Evolutionary conservation across 2,888 invertebrate genomes (phyloP), one percentile per base, ranked within the genome.

Genomic region (Aricia artaxerxes): DNA sequence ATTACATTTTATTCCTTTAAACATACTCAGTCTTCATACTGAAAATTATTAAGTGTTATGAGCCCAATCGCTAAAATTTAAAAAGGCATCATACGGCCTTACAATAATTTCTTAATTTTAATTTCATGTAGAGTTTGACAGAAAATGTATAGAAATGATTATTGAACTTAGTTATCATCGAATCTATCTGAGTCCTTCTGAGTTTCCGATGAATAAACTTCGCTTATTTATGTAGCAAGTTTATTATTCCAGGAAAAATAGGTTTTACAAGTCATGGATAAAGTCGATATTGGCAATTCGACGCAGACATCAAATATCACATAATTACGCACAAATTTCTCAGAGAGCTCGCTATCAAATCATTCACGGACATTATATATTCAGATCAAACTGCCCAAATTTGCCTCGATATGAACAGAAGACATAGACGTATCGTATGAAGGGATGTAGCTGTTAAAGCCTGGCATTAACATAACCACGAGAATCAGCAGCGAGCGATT

Each of bases 271-370:
- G 44, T 9, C 44, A 44, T 7, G 9, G 44, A 44, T 1, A 6
- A 2, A 44, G 9, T 5, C 1, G 1, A 44, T 44, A 31, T 64
- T 31, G 64, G 24, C 31, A 9, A 31, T 64, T 16, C 11, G 31
- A 64, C 3, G 31, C 11, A 13, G 69, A 69, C 13, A 69, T 69
- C 69, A 69, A 69, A 69, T 69, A 35, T 69, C 11, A 69, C 11
- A 35, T 69, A 16, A 69, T 69, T 69, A 38, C 69, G 69, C 69
- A 69, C 69, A 69, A 38, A 69, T 69, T 69, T 69, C 69, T 69
- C 16, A 38, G 69, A 69, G 69, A 69, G 35, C 69, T 13, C 35
- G 35, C 69, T 38, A 69, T 69, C 35, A 69, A 69, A 69, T 69
- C 35, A 69, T 69, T 69, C 69, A 38, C 69, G 69, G 35, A 35